These are phyloP conservation scores for Sebastes iracundus DNA, from an alignment of 2,797 vertebrate species.

Conservation along the genomic window DNA sequence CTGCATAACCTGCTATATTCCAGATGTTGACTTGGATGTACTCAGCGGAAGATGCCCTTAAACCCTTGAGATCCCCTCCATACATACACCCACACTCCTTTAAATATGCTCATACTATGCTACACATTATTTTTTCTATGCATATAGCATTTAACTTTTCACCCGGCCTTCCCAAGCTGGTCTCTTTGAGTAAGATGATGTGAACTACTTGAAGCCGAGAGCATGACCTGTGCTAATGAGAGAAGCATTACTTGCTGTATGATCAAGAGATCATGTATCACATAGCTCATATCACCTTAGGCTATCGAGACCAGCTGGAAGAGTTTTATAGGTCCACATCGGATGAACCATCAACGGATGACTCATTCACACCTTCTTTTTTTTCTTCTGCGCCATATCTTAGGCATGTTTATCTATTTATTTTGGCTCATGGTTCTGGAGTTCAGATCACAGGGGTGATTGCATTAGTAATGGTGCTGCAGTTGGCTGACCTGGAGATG, in stretches of 20 bases:
- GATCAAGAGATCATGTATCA: constrained; percentile 62
- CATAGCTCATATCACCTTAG: constrained; percentile 47
- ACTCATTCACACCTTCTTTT: constrained; percentile 58
- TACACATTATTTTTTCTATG: constrained; percentile 10
- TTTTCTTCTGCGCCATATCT: constrained; percentile 1
- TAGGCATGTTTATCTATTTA: constrained; percentile 65
- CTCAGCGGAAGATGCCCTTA: constrained; percentile 17
- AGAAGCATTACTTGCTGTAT: constrained; percentile 40
- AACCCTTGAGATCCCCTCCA: constrained; percentile 19
- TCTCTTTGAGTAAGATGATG: constrained; percentile 34
- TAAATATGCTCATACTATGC: not conserved
- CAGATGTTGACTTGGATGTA: constrained; percentile 51
- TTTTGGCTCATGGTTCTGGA: constrained; percentile 55
- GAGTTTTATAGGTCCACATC: constrained; percentile 30
- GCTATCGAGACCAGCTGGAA: constrained; percentile 65
- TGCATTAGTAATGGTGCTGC: constrained; percentile 64
- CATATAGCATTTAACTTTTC: constrained; percentile 22
- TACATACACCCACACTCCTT: constrained; percentile 13
- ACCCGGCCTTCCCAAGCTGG: constrained; percentile 2
- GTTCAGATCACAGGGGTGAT: constrained; percentile 61
- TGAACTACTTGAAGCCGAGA: constrained; percentile 46
- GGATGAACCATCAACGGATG: constrained; percentile 49
- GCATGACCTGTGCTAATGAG: constrained; percentile 67
- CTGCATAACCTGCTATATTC: constrained; percentile 42
- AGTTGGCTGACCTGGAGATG: constrained; percentile 62